Conservation (phyloP, 23 tunicate species). For the Trididemnum clinides region DNA sequence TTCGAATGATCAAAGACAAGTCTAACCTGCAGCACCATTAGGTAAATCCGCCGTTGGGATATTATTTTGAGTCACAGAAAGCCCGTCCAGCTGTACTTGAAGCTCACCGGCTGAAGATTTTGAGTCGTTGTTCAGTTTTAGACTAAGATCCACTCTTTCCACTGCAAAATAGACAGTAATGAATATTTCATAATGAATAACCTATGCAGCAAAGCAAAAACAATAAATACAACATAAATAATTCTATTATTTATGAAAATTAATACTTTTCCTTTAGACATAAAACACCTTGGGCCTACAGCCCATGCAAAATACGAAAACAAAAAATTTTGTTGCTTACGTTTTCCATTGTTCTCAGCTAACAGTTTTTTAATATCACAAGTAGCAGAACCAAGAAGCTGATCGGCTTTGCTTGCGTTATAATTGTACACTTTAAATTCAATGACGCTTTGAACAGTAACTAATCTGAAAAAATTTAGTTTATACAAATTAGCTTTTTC, state of each 20-base stretch:
- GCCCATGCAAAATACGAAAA: not conserved
- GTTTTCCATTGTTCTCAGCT: conserved; percentile 54
- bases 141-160: conserved; percentile 20
- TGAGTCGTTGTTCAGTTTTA: not conserved
- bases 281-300: no score
- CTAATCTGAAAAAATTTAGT: conserved; percentile 59
- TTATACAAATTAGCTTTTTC: no score
- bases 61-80: not conserved
- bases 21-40: conserved; percentile 42
- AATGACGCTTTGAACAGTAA: conserved; percentile 50
- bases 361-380: conserved; percentile 46
- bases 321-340: conserved; percentile 39
- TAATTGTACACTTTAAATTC: conserved; percentile 80
- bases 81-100: conserved; percentile 46
- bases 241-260: not conserved
- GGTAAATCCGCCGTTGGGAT: not conserved
- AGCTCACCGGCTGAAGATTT: conserved; percentile 38
- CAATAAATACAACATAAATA: not conserved
- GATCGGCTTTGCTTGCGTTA: conserved; percentile 39
- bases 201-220: not conserved
- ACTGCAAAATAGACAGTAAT: conserved; percentile 5
- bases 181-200: not conserved
- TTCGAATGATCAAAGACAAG: not conserved
- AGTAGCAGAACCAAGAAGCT: conserved; percentile 61
- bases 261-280: not conserved